Conservation (phyloP, 2,888 invertebrate species). For the Onthophagus sagittarius region DNA sequence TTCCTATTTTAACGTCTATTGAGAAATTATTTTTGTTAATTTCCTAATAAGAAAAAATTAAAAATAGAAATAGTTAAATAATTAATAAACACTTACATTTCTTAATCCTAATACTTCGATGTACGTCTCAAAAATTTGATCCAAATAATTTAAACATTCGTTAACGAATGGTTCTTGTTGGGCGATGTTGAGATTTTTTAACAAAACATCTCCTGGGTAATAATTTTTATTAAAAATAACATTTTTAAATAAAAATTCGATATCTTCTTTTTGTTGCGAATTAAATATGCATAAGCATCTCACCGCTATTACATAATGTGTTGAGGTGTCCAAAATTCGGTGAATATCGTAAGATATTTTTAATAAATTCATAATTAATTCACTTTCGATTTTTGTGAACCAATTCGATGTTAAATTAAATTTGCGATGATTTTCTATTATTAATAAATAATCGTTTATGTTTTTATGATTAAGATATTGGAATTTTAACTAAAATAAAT, state of each 20-base stretch:
- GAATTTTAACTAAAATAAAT: slow-evolving; percentile 40
- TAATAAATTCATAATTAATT: slow-evolving; percentile 53
- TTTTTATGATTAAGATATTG: slow-evolving; percentile 45
- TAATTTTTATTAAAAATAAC: slow-evolving; percentile 61
- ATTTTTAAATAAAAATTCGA: slow-evolving; percentile 56
- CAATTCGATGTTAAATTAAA: slow-evolving; percentile 55
- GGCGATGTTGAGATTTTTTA: slow-evolving; percentile 54
- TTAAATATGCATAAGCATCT: slow-evolving; percentile 60
- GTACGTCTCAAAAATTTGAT: slow-evolving; percentile 42
- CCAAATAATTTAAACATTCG: slow-evolving; percentile 41
- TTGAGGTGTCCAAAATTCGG: slow-evolving; percentile 49
- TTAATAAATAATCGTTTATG: slow-evolving; percentile 48
- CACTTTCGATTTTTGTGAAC: slow-evolving; percentile 62
- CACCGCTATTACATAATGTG: slow-evolving; percentile 56
- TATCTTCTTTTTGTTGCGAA: slow-evolving; percentile 55
- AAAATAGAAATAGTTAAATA: slow-evolving; percentile 3
- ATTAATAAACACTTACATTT: slow-evolving; percentile 36
- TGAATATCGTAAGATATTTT: slow-evolving; percentile 45
- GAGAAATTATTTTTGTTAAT: slow-evolving; percentile 25
- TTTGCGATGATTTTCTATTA: slow-evolving; percentile 39
- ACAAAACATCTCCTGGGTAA: slow-evolving; percentile 55
- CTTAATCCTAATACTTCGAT: slow-evolving; percentile 40
- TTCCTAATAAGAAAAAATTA: slow-evolving; percentile 4
- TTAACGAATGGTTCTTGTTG: slow-evolving; percentile 50
- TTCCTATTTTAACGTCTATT: slow-evolving; percentile 46